These are phyloP conservation scores for Chloroclysta siterata DNA, from an alignment of 2,888 invertebrate species.

Conservation along the genomic window DNA sequence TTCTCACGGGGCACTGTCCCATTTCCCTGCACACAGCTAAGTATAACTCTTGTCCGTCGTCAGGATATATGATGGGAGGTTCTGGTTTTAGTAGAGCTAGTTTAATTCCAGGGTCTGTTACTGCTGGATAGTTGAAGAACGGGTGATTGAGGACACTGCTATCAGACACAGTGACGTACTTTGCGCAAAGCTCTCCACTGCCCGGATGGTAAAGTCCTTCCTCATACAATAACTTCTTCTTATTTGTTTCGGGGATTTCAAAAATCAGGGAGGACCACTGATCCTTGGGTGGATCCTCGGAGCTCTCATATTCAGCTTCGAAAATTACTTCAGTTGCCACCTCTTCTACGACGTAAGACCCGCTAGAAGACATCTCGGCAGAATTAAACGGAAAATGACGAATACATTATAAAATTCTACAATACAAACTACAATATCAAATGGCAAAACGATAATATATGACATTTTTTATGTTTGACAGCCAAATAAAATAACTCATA, in stretches of 20 bases:
- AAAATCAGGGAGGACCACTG: constrained; percentile 68
- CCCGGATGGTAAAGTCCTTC: constrained; percentile 61
- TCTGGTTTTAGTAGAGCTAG: constrained; percentile 58
- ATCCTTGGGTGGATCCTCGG: constrained; percentile 63
- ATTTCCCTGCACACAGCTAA: constrained; percentile 64
- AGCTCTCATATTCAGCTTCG: constrained; percentile 50
- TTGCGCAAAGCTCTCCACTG: constrained; percentile 65
- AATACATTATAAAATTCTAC: constrained; percentile 19
- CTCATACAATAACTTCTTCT: constrained; percentile 49
- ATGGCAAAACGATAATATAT: constrained; percentile 7
- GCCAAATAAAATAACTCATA: neutral
- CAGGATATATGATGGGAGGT: constrained; percentile 50
- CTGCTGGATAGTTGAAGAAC: constrained; percentile 67
- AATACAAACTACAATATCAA: constrained; percentile 13
- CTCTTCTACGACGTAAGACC: constrained; percentile 13
- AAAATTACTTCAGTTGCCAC: constrained; percentile 25
- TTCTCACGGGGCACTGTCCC: constrained; percentile 57
- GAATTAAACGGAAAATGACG: constrained; percentile 14
- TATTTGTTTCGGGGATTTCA: constrained; percentile 47
- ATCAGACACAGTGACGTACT: constrained; percentile 61
- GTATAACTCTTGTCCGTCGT: constrained; percentile 70
- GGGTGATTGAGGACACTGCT: constrained; percentile 65
- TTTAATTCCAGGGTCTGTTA: constrained; percentile 68
- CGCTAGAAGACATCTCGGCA: constrained; percentile 17
- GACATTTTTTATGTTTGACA: constrained; percentile 2